These are phyloP conservation scores for Catamblyrhynchus diadema DNA, from an alignment of 2,797 vertebrate genomes.

Conservation along the genomic window DNA sequence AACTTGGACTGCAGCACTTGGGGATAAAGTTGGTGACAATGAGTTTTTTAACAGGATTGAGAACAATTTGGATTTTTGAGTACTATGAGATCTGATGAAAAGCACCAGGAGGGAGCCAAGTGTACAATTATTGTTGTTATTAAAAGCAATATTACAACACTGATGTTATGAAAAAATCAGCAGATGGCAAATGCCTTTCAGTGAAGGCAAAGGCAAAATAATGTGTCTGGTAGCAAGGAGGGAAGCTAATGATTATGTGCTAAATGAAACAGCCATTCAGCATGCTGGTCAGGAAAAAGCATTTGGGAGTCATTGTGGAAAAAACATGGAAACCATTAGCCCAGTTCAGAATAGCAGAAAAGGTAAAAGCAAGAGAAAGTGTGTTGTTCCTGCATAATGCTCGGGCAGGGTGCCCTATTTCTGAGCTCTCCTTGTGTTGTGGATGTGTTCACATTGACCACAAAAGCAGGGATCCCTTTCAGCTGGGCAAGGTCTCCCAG, in stretches of 20 bases:
- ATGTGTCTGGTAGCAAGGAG: conserved; percentile 31
- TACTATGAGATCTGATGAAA: background rate
- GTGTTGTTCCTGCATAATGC: background rate
- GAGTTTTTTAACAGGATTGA: background rate
- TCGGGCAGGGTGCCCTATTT: background rate
- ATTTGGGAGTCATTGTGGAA: conserved; percentile 57
- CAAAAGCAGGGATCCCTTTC: background rate
- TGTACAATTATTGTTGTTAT: background rate
- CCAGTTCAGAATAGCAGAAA: background rate
- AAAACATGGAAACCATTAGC: conserved; percentile 64
- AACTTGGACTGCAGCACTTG: background rate
- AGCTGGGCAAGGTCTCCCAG: accelerated
- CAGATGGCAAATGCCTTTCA: conserved; percentile 52
- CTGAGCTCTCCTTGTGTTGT: background rate
- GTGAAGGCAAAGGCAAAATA: conserved; percentile 30
- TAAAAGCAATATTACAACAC: background rate
- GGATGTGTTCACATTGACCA: accelerated
- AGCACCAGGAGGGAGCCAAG: background rate
- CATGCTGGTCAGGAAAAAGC: conserved; percentile 55
- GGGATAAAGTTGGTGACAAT: background rate
- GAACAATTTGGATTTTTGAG: background rate
- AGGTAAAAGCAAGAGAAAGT: background rate
- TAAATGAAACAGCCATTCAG: conserved; percentile 61
- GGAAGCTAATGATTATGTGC: conserved; percentile 56
- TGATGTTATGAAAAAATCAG: background rate